Evolutionary conservation across 2,888 invertebrate genomes (phyloP), one percentile per base, ranked within the genome.

Genomic region (Pseudeuparius sepicola): DNA sequence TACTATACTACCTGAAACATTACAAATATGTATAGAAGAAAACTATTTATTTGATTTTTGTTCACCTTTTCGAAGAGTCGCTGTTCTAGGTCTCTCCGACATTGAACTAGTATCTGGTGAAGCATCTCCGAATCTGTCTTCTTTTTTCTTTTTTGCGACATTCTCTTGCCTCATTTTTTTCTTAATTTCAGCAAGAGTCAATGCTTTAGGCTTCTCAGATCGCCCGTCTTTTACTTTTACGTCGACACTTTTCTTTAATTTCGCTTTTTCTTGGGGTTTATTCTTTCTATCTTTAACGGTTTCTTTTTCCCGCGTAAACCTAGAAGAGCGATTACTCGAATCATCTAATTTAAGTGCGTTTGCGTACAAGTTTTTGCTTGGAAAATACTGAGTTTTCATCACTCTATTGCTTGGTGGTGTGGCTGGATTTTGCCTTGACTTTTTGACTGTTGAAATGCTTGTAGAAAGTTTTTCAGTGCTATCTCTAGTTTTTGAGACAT

Each of bases 71-170:
- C 51, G 45, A 36, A 63, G 43, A 7, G 61, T 63, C 4, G 63
- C 61, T 3, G 63, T 63, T 43, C 56, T 47, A 4, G 63, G 63
- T 42, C 63, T 44, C 39, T 60, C 59, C 4, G 45, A 46, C 11
- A 40, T 36, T 4, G 48, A 46, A 31, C 47, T 52, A 2, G 45
- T 35, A 25, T 54, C 53, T 10, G 52, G 39, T 27, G 49, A 45
- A 4, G 40, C 27, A 9, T 34, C 29, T 12, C 39, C 27, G 20
- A 20, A 40, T 44, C 33, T 17, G 30, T 13, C 32, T 48, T 44
- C 38, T 41, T 41, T 11, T 27, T 31, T 7, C n/a, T n/a, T n/a
- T n/a, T n/a, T n/a, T n/a, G n/a, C n/a, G n/a, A n/a, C n/a, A n/a
- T n/a, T n/a, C n/a, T n/a, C 20, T 28, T 23, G 6, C 13, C 14